Base-by-base conservation (phyloP, 2,888 invertebrate genomes). In the Drosophila longiperda region DNA sequence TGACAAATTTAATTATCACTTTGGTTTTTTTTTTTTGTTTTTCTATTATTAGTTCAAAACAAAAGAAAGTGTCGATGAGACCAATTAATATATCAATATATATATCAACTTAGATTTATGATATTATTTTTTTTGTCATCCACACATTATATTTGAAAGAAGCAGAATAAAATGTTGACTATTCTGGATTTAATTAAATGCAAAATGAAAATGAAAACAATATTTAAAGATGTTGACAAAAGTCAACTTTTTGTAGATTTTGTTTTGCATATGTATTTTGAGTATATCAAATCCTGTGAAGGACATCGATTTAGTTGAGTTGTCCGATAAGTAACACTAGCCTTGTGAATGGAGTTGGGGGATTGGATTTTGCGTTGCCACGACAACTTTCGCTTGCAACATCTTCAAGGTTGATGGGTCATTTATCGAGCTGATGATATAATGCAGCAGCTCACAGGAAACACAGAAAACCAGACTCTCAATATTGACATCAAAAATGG, bases 201-300 rank as follows among this genome's bases (percentile, higher is more conserved):
- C 58, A 36, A 61, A 77, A 66, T 52, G 58, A 77, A 75, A 71
- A 59, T 58, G 58, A 75, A 75, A 70, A 65, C 48, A 57, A 33
- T 52, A 62, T 40, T 57, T 5, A 32, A 52, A 66, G 62, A 66
- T 59, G 52, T 20, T 66, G 38, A 34, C 42, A 6, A 33, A 20
- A 7, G 15, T 29, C 66, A 78, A 77, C 78, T 53, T 55, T 78
- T 77, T 78, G 52, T 61, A 26, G 40, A 60, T 55, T 23, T 32
- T 49, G 42, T 4, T 69, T 68, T 23, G 15, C 3, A 15, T 45
- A 15, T 23, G 45, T 45, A 15, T 15, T 3, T 1, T 2, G 48
- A 58, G 54, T 59, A 3, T 49, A 20, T 63, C 58, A 58, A 58
- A 32, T 23, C 38, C 40, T 32, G 29, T 36, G 26, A 34, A 34